Base-by-base conservation (phyloP, 2,888 invertebrate species). In the Erebia palarica region DNA sequence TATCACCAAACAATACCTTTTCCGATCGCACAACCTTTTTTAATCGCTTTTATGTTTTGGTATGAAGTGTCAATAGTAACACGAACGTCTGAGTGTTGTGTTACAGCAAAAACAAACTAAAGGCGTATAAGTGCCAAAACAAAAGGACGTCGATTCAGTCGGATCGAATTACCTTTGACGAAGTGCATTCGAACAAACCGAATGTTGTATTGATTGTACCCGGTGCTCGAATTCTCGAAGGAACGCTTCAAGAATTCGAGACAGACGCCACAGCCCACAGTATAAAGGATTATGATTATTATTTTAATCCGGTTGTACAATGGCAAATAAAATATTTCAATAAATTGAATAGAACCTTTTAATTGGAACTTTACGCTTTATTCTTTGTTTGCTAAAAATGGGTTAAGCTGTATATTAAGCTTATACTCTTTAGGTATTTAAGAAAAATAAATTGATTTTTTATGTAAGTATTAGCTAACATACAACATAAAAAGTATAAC, bases 61-160 rank as follows among this genome's bases (percentile, higher is more conserved):
- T 88, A 85, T 83, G 84, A 89, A 89, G 88, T 90, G 92, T 91
- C 92, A 92, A 93, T 92, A 91, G 86, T 87, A 88, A 89, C 86
- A 87, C 88, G 87, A 88, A 85, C 84, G 80, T 82, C 81, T 80
- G 82, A 81, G 90, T 89, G 82, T 93, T 84, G 83, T 81, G 85
- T 93, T 92, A 91, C 92, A 76, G 82, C 84, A 87, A 90, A 78
- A 89, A 86, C 85, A 88, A 87, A 90, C 86, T 88, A 87, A 89
- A 91, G 88, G 91, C 89, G 86, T 88, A 90, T 88, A 88, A 92
- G 92, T 91, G 91, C 89, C 87, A 92, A 90, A 87, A 91, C 88
- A 92, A 93, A 92, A 91, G 87, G 85, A 87, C 88, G 86, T 88
- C 85, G 85, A 86, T 84, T 77, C 79, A 77, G 78, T 80, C 80